Evolutionary conservation across 2,113 vertebrate species (phyloP), one percentile per base, ranked within the genome.

Genomic region (Canis aureus): DNA sequence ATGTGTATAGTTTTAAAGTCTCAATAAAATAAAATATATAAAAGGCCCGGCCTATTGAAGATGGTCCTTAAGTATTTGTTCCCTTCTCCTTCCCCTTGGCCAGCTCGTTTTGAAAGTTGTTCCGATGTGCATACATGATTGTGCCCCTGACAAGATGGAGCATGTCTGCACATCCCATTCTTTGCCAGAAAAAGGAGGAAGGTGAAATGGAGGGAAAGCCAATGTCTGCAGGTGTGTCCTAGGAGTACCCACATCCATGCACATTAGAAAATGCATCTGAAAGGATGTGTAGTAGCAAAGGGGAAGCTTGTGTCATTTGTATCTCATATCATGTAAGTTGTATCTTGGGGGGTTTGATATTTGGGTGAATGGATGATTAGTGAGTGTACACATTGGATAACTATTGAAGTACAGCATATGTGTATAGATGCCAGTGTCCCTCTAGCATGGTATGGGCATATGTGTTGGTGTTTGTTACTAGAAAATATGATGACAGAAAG

Each of bases 31-130:
- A 67, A 76, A 84, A 89, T 82, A 43, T 49, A 69, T 38, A 15
- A 78, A 79, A 93, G 35, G 23, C 25, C 60, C 91, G 71, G 32
- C 71, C 83, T 67, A 17, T 79, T 62, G 27, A 60, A 4, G n/a
- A 35, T 51, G n/a, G 23, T 32, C 25, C 79, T 86, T n/a, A 84
- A 59, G 59, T 55, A n/a, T 57, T 66, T 16, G 27, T 35, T 74
- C 35, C 15, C 53, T 59, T 71, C 74, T 53, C 43, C 59, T 82
- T 80, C n/a, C 8, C 19, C 17, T 94, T 87, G 55, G 57, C 38
- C 71, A 80, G 62, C 25, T 89, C 29, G 62, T 95, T 93, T 94
- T 4, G n/a, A 94, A 97, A 98, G 83, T 22, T 91, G 87, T n/a
- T 89, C 81, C 38, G 49, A 67, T 83, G 35, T 53, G 81, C 74